Evolutionary conservation across 2,888 invertebrate species (phyloP).

Genomic region (Chelonus formosanus): DNA sequence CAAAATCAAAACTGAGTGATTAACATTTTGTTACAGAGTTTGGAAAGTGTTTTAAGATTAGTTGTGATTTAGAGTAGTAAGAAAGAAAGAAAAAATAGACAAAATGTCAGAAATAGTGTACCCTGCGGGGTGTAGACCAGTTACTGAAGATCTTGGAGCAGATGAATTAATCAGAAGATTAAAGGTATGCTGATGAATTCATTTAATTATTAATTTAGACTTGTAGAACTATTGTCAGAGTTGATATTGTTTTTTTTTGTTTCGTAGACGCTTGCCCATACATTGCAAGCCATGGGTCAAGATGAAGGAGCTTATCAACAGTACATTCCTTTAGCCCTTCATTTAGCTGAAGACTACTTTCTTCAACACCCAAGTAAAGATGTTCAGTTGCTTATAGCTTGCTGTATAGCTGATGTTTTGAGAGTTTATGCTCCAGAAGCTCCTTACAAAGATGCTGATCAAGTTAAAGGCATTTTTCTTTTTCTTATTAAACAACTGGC

Average conservation of each 20-base stretch:
- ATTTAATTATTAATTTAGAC: too few species aligned
- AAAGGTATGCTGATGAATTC: conserved; percentile 72
- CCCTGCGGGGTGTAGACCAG: conserved; percentile 93
- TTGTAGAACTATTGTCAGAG: too few species aligned
- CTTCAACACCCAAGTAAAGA: conserved; percentile 89
- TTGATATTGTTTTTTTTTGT: conserved; percentile 1
- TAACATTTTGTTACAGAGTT: conserved; percentile 54
- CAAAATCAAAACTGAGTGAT: not conserved
- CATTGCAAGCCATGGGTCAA: conserved; percentile 95
- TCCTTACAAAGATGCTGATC: conserved; percentile 94
- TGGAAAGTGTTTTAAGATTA: conserved; percentile 60
- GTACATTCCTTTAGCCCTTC: conserved; percentile 90
- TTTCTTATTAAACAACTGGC: conserved; percentile 93
- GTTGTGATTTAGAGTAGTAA: conserved; percentile 45
- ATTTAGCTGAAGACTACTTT: conserved; percentile 93
- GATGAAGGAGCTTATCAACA: conserved; percentile 94
- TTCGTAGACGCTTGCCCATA: conserved; percentile 83
- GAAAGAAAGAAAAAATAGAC: conserved; percentile 45
- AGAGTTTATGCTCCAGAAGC: conserved; percentile 97
- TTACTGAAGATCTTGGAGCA: conserved; percentile 92
- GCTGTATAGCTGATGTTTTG: conserved; percentile 96
- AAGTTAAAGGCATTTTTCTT: conserved; percentile 86
- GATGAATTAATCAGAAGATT: conserved; percentile 95
- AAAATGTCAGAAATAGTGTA: conserved; percentile 89
- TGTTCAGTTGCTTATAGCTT: conserved; percentile 93